phyloP scores from a whole-genome alignment of 2,888 invertebrate genomes.

The Amiota minor region DNA sequence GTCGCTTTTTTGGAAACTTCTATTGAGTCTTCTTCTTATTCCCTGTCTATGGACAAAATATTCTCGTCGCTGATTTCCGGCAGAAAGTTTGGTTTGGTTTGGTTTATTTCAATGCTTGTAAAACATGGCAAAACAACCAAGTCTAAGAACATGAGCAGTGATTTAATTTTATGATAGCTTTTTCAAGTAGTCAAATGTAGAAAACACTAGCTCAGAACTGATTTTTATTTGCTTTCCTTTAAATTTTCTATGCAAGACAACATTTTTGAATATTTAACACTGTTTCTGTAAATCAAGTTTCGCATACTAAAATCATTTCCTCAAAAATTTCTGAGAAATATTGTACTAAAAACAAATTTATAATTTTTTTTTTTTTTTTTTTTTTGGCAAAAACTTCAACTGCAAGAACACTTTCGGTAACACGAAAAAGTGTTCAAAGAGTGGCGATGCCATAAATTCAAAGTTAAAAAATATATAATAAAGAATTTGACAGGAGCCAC shows the following conservation, averaged over 20 bases:
- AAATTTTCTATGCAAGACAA: background rate
- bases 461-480: background rate
- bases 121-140: background rate
- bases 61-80: constrained; percentile 10
- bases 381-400: background rate
- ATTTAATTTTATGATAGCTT: constrained; percentile 27
- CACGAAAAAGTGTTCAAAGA: background rate
- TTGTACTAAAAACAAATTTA: background rate
- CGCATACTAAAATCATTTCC: constrained; percentile 9
- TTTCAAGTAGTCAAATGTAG: background rate
- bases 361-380: too few relatives aligned
- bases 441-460: constrained; percentile 18
- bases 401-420: constrained; percentile 2
- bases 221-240: background rate
- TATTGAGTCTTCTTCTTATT: background rate
- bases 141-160: background rate
- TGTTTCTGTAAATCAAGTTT: background rate
- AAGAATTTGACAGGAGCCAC: background rate
- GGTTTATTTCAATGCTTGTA: background rate
- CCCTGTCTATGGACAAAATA: background rate
- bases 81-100: background rate
- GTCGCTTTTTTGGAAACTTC: constrained; percentile 52
- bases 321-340: background rate
- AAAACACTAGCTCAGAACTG: background rate
- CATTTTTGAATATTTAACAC: background rate